Conservation (phyloP, 2,888 invertebrate genomes). For the Drosophila glabriapex region DNA sequence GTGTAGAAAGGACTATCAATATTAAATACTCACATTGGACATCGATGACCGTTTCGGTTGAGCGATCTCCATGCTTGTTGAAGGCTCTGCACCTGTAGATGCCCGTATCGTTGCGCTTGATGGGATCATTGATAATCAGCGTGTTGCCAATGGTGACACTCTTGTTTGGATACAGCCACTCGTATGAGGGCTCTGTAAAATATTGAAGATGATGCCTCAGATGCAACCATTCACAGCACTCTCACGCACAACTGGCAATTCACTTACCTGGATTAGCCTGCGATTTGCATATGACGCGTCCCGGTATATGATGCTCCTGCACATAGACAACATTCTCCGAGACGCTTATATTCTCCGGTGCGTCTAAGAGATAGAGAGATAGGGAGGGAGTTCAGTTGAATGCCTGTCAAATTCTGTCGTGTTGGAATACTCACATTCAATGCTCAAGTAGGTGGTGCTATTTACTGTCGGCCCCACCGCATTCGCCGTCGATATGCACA, state of each 20-base stretch:
- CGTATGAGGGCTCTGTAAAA: conserved; percentile 81
- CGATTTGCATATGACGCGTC: conserved; percentile 86
- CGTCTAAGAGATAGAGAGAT: conserved; percentile 86
- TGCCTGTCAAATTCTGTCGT: not conserved
- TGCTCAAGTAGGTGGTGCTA: conserved; percentile 93
- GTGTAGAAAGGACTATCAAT: not conserved
- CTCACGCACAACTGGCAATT: conserved; percentile 18
- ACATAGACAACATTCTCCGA: conserved; percentile 86
- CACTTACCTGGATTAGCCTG: conserved; percentile 86
- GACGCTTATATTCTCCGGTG: conserved; percentile 94
- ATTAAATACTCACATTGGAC: conserved; percentile 91
- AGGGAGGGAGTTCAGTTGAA: conserved; percentile 3
- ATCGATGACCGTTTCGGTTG: conserved; percentile 90
- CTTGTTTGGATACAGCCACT: conserved; percentile 85
- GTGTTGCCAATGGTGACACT: conserved; percentile 82
- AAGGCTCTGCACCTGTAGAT: conserved; percentile 92
- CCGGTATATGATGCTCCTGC: conserved; percentile 86
- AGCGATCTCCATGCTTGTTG: conserved; percentile 92
- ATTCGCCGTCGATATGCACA: conserved; percentile 92
- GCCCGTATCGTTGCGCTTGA: conserved; percentile 90
- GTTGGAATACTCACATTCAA: conserved; percentile 91
- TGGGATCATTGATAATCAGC: conserved; percentile 88
- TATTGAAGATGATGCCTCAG: not conserved
- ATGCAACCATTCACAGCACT: not conserved
- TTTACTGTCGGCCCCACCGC: conserved; percentile 92